Conservation (phyloP, 2,888 invertebrate genomes). For the Julus scandinavius region DNA sequence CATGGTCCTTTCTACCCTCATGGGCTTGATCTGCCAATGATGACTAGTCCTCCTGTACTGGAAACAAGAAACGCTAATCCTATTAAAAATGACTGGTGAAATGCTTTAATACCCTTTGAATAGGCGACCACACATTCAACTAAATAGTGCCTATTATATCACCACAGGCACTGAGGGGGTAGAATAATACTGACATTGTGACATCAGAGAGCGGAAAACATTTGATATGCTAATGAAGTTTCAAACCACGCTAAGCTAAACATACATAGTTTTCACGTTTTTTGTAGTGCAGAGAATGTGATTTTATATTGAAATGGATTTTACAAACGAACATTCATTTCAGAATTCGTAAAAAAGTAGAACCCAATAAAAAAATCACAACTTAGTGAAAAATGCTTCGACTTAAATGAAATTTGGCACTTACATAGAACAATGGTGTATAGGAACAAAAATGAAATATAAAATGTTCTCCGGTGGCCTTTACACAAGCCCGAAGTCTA, state of each 20-base stretch:
- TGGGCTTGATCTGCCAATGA: neutral
- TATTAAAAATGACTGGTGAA: conserved; percentile 41
- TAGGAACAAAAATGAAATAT: too few relatives aligned
- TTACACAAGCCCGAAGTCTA: too few relatives aligned
- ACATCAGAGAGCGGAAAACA: neutral
- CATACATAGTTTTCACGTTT: neutral
- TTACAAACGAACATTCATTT: too few relatives aligned
- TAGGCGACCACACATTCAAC: conserved; percentile 13
- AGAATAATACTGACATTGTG: conserved; percentile 23
- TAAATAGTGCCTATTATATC: neutral
- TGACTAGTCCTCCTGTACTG: neutral
- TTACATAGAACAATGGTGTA: too few relatives aligned
- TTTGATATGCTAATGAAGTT: neutral
- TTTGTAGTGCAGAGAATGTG: too few relatives aligned
- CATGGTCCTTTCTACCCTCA: neutral
- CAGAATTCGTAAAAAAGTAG: too few relatives aligned
- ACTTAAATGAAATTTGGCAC: too few relatives aligned
- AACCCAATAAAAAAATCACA: too few relatives aligned
- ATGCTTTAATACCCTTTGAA: conserved; percentile 8
- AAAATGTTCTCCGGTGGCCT: too few relatives aligned
- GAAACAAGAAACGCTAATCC: neutral
- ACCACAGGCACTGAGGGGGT: conserved; percentile 31
- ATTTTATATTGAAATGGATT: too few relatives aligned
- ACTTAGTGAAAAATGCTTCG: too few relatives aligned
- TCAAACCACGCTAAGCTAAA: neutral